Percentiles rank a stretch among this genome's conserved stretches.
phyloP scores from a whole-genome alignment of 2,797 vertebrate species.

The Cyclopterus lumpus region DNA sequence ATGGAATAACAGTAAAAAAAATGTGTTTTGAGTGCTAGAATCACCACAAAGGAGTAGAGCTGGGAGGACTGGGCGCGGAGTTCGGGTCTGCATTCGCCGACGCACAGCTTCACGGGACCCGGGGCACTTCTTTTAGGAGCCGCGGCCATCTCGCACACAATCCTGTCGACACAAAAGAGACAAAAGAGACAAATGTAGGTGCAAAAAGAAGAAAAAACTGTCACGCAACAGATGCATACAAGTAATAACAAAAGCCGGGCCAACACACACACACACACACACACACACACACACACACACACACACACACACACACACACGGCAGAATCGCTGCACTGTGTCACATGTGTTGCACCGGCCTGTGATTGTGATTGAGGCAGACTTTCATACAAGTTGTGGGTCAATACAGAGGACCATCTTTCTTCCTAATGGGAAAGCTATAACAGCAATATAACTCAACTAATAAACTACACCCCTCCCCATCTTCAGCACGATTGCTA shows the following conservation, averaged over 20 bases:
- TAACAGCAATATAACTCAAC: constrained; percentile 79
- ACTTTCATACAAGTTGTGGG: constrained; percentile 79
- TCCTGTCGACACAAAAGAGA: constrained; percentile 79
- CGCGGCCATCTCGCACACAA: constrained; percentile 94
- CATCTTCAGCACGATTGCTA: constrained; percentile 67
- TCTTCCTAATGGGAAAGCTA: constrained; percentile 83
- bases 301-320: constrained; percentile 19
- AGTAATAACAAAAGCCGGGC: constrained; percentile 38
- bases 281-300: constrained; percentile 24
- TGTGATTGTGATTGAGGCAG: constrained; percentile 76
- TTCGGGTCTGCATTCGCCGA: constrained; percentile 93
- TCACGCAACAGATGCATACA: constrained; percentile 21
- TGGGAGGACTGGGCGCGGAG: constrained; percentile 91
- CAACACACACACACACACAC: neutral
- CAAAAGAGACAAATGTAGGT: constrained; percentile 16
- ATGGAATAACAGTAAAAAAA: neutral
- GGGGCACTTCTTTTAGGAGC: constrained; percentile 84
- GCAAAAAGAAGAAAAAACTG: neutral
- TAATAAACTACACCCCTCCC: constrained; percentile 76
- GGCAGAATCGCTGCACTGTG: constrained; percentile 33
- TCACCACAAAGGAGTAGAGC: constrained; percentile 94
- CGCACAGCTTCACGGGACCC: constrained; percentile 92
- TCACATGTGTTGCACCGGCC: constrained; percentile 47
- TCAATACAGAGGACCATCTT: constrained; percentile 76
- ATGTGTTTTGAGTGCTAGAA: constrained; percentile 31